phyloP scores from a whole-genome alignment of 2,888 invertebrate species.

The Polyommatus iphigenia region DNA sequence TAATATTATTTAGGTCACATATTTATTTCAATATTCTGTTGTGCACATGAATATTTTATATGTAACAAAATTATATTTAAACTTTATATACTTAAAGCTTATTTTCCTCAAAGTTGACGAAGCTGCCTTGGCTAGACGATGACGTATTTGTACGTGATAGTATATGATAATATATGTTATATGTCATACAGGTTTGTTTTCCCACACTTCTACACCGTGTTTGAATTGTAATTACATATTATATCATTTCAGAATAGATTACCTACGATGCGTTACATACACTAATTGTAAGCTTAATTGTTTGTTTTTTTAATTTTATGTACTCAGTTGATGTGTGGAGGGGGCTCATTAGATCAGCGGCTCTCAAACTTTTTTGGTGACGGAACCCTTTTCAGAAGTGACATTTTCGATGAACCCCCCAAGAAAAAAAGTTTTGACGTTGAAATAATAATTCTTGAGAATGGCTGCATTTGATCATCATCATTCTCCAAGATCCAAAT shows the following conservation, averaged over 20 bases:
- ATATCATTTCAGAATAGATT: constrained; percentile 25
- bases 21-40: no score
- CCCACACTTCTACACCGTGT: constrained; percentile 50
- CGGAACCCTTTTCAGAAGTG: no score
- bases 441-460: no score
- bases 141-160: constrained; percentile 38
- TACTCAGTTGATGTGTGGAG: not conserved
- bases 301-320: not conserved
- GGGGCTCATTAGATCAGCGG: no score
- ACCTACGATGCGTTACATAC: not conserved
- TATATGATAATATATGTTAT: constrained; percentile 40
- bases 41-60: no score
- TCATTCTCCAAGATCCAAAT: no score
- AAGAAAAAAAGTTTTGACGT: no score
- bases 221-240: constrained; percentile 49
- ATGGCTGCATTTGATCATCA: no score
- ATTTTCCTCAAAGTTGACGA: constrained; percentile 2
- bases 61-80: no score
- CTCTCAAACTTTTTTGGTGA: no score
- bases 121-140: constrained; percentile 7
- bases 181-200: constrained; percentile 45
- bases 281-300: not conserved
- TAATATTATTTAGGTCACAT: no score
- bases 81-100: not conserved
- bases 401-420: no score